Conservation (phyloP, 2,888 invertebrate species). For the Andrena bicolor region DNA sequence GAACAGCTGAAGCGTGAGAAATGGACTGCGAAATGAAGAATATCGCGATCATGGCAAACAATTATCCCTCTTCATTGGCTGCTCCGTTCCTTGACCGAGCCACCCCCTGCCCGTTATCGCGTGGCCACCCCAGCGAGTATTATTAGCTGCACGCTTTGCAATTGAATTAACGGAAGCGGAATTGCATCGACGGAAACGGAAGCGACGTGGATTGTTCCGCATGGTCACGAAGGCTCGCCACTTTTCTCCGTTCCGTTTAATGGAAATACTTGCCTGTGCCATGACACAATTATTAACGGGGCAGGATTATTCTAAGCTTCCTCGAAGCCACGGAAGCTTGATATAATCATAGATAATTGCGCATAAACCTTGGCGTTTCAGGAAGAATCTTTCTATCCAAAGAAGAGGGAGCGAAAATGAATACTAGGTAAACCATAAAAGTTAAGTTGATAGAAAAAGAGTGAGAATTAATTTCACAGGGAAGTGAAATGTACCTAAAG, state of each 20-base stretch:
- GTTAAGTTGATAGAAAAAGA: neutral
- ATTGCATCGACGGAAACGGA: slow-evolving; percentile 75
- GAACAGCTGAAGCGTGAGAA: neutral
- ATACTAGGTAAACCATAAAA: too few relatives aligned
- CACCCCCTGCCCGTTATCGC: slow-evolving; percentile 70
- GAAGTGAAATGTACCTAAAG: neutral
- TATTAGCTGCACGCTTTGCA: slow-evolving; percentile 79
- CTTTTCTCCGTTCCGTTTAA: slow-evolving; percentile 43
- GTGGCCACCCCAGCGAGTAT: slow-evolving; percentile 73
- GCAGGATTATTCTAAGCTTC: slow-evolving; percentile 1
- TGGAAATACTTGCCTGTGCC: slow-evolving; percentile 57
- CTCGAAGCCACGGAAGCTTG: neutral
- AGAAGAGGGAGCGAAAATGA: neutral
- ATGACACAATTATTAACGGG: slow-evolving; percentile 38
- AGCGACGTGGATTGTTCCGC: slow-evolving; percentile 57
- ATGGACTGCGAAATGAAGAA: slow-evolving; percentile 21
- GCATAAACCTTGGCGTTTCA: neutral
- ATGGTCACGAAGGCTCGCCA: slow-evolving; percentile 63
- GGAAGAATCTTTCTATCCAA: neutral
- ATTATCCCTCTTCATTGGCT: slow-evolving; percentile 13
- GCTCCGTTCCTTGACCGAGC: slow-evolving; percentile 41
- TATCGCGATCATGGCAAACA: neutral
- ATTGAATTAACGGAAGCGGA: slow-evolving; percentile 76
- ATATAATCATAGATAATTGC: neutral
- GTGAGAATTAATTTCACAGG: neutral